Base-by-base conservation (phyloP, 2,888 invertebrate species). In the Aporophyla lueneburgensis region DNA sequence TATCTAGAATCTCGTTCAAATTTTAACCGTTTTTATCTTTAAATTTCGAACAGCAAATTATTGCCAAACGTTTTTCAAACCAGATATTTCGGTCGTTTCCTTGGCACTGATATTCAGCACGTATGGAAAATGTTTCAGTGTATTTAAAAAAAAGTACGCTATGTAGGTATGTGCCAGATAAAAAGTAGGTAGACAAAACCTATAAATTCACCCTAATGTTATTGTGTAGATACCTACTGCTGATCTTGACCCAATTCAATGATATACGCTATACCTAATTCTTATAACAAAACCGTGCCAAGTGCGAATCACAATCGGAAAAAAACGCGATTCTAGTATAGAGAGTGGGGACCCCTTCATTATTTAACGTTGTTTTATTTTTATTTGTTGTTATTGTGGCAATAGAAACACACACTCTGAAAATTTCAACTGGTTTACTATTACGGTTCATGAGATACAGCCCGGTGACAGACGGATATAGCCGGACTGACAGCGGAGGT, bases 61-160 rank as follows among this genome's bases (percentile, higher is more conserved):
- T 27, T 49, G 80, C 5, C 61, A 78, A 54, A 40, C 6, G 51
- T 51, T 21, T 69, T 61, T 21, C 14, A 56, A 63, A 63, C 16
- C 7, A 24, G 7, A 65, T 78, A 83, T 76, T 76, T 75, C 59
- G 73, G 73, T 68, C 63, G 63, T 76, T 81, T 68, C 78, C 86
- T 89, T 83, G 84, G 70, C 87, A 87, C 84, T 76, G 68, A 73
- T 81, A 74, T 68, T 9, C 21, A 71, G 78, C 81, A 74, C 69
- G 40, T 73, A 56, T 5, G 2, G 43, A 19, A 71, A 76, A 53
- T n/a, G 19, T 72, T 72, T 73, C 24, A 54, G 53, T 43, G 19
- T 51, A 46, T 49, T n/a, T 59, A 59, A 19, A 71, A 59, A 77
- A 14, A 58, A 27, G 46, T 33, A 24, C 33, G 27, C 5, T 43